Base-by-base conservation (phyloP, 2,113 vertebrate species). In the Solea solea region DNA sequence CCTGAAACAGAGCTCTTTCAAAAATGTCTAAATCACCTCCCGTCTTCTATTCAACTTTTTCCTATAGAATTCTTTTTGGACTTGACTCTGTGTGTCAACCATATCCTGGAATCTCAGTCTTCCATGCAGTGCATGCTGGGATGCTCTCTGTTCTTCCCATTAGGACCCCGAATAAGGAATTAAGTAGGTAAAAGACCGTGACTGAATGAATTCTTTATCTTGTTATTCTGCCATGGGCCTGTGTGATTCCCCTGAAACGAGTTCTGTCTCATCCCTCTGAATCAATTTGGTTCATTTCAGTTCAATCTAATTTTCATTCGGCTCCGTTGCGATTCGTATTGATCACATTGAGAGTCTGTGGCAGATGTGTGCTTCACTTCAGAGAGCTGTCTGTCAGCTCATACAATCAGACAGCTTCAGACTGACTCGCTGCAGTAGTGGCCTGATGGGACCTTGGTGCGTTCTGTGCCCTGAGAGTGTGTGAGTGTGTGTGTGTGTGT, bases 301-400 rank as follows among this genome's bases (percentile, higher is more conserved):
- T 82, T 86, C 72, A 83, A 77, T 88, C 78, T 76, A 11, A 84
- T 74, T 72, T 82, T 80, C 65, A 76, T 53, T 85, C 41, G 25
- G 58, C 57, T 59, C 28, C 41, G 69, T 46, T 67, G 69, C 54
- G 52, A 80, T 83, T 77, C 11, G 69, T 77, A 86, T 85, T 66
- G 83, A 91, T 89, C 86, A 76, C 41, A 64, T 46, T 74, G 61
- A 59, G 72, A 46, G 71, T 72, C 74, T 53, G 68, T 58, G 69
- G 76, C 84, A 91, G 89, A 81, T 88, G 88, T 79, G 76, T 48
- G 81, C 65, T 81, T 87, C 86, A 87, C 93, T 95, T 93, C 92
- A 93, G 91, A 90, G 90, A 93, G 88, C 80, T 48, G 82, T 87
- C 88, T 93, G 91, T 87, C 89, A 90, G 87, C 91, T 88, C 85